Evolutionary conservation across 2,888 invertebrate species (phyloP).

Genomic region (Patella ulyssiponensis): DNA sequence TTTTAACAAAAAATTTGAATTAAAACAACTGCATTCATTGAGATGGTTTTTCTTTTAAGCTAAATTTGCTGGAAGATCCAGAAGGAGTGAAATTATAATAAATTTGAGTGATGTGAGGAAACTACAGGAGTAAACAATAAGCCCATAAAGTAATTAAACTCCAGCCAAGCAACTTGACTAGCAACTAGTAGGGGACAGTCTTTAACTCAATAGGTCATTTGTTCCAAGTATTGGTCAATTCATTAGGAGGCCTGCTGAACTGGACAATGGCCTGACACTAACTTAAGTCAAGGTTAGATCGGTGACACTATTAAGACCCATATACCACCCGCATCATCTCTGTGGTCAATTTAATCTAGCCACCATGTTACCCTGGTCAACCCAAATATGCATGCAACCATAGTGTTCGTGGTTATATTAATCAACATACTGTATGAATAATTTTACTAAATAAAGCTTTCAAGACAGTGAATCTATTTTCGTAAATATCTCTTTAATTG

Average conservation of each 20-base stretch:
- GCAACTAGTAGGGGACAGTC: not conserved
- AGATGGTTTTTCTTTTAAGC: too few species aligned
- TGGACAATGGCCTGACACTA: conserved; percentile 1
- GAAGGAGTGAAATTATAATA: not conserved
- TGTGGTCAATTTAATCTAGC: too few species aligned
- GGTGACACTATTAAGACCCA: conserved; percentile 1
- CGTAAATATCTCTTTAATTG: too few species aligned
- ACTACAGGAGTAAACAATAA: not conserved
- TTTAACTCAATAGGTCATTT: not conserved
- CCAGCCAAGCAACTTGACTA: not conserved
- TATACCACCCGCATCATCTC: conserved; percentile 4
- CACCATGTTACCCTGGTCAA: too few species aligned
- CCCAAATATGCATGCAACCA: too few species aligned
- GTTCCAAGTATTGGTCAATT: not conserved
- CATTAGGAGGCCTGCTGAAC: not conserved
- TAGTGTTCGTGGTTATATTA: too few species aligned
- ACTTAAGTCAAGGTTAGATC: not conserved
- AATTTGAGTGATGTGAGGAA: not conserved
- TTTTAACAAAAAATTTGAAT: too few species aligned
- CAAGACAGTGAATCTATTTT: too few species aligned
- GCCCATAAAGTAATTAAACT: conserved; percentile 1
- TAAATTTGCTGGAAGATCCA: too few species aligned
- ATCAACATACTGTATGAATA: too few species aligned
- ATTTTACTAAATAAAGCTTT: too few species aligned
- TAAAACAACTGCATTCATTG: too few species aligned